A percentile compares a stretch with the other conserved stretches of the same genome.
Conservation (phyloP, 2,113 vertebrate genomes). For the Centropus bengalensis region DNA sequence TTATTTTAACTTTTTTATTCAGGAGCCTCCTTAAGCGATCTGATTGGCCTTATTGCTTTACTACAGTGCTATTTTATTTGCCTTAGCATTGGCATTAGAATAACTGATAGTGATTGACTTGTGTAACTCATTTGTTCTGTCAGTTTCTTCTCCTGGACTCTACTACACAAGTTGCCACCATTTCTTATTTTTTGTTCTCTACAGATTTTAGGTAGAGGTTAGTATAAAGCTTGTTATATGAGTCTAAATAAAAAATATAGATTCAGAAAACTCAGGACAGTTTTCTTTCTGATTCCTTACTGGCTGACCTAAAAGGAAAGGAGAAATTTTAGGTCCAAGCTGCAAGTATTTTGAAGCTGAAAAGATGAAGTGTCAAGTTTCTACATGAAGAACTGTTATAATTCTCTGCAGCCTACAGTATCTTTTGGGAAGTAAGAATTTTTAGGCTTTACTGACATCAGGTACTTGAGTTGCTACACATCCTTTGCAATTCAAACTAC, state of each 20-base stretch:
- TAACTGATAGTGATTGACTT: not conserved
- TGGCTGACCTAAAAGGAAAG: not conserved
- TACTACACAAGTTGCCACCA: not conserved
- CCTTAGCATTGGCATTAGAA: not conserved
- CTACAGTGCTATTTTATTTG: not conserved
- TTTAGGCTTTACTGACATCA: not conserved
- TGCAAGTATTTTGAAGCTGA: not conserved
- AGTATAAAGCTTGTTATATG: not conserved
- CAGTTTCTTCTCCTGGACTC: not conserved
- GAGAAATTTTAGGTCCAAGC: not conserved
- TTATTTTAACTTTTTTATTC: not conserved
- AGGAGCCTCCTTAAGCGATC: not conserved
- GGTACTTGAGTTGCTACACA: not conserved
- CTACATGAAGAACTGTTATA: not conserved
- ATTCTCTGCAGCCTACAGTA: not conserved
- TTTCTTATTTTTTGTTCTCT: not conserved
- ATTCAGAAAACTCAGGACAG: fast-evolving
- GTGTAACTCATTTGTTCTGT: not conserved
- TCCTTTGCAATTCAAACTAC: not conserved
- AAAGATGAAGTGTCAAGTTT: not conserved
- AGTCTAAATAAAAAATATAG: not conserved
- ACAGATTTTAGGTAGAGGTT: not conserved
- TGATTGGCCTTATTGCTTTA: not conserved
- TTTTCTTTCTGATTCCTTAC: not conserved
- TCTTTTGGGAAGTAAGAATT: not conserved